These are phyloP conservation scores for Brachionus calyciflorus DNA, from an alignment of 1,140 invertebrate species.

Conservation along the genomic window DNA sequence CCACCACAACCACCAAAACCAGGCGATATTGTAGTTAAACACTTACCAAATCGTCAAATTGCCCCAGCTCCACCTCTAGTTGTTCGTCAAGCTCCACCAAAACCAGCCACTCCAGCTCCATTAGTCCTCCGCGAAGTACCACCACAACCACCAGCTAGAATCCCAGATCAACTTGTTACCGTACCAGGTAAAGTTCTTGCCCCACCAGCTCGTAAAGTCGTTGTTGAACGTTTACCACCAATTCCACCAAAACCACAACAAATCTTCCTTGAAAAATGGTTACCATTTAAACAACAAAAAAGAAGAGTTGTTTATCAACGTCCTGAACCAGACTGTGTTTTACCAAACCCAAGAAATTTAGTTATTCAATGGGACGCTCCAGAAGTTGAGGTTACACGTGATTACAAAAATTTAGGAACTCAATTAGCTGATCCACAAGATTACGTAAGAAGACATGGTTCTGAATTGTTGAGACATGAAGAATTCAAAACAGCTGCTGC, in stretches of 20 bases:
- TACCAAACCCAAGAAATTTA: slow-evolving; percentile 27
- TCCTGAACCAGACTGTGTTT: slow-evolving; percentile 1
- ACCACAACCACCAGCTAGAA: slow-evolving; percentile 44
- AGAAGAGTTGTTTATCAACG: slow-evolving; percentile 41
- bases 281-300: slow-evolving; percentile 41
- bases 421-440: slow-evolving; percentile 21
- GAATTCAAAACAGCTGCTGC: neutral
- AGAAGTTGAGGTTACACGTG: slow-evolving; percentile 35
- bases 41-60: slow-evolving; percentile 31
- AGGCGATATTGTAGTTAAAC: slow-evolving; percentile 30
- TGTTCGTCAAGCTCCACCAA: slow-evolving; percentile 36
- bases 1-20: slow-evolving; percentile 46
- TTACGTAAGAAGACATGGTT: slow-evolving; percentile 18
- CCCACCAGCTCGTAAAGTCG: slow-evolving; percentile 41
- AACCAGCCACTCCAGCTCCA: slow-evolving; percentile 38
- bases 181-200: slow-evolving; percentile 35
- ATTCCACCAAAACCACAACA: slow-evolving; percentile 41
- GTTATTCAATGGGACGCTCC: slow-evolving; percentile 44
- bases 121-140: slow-evolving; percentile 41
- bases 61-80: slow-evolving; percentile 47
- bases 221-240: slow-evolving; percentile 45
- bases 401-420: slow-evolving; percentile 34
- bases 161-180: neutral
- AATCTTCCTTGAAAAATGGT: slow-evolving; percentile 44
- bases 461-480: slow-evolving; percentile 18